Percentiles rank a stretch among this genome's conserved stretches.
Conservation (phyloP, 1,140 invertebrate genomes). For the Drosophila mayri region DNA sequence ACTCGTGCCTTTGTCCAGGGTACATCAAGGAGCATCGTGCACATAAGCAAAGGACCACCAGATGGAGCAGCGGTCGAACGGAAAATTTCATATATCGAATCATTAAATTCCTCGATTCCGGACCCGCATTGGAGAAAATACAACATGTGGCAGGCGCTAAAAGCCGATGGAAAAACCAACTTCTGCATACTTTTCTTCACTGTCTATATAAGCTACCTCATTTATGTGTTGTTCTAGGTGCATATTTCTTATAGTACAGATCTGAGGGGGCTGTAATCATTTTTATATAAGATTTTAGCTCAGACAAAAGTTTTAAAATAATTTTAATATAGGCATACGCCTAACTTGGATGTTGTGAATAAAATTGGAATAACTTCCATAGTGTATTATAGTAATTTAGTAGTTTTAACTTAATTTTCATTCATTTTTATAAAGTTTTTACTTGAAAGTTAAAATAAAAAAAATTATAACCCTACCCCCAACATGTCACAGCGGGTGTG, state of each 20-base stretch:
- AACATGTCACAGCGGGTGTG: too few species aligned
- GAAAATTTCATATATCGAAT: not conserved
- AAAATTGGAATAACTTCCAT: not conserved
- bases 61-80: too few species aligned
- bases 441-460: too few species aligned
- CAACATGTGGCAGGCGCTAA: constrained; percentile 18
- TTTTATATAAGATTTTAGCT: not conserved
- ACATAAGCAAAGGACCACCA: not conserved
- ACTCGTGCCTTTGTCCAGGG: not conserved
- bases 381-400: not conserved
- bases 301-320: not conserved
- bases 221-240: constrained; percentile 28
- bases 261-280: not conserved
- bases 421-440: too few species aligned
- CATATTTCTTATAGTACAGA: not conserved
- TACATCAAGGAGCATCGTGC: not conserved
- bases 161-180: constrained; percentile 9
- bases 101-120: not conserved
- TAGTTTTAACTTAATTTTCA: too few species aligned
- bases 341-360: not conserved
- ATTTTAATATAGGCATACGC: not conserved
- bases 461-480: too few species aligned
- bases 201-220: constrained; percentile 44
- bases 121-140: constrained; percentile 1
- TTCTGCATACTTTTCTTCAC: constrained; percentile 39